Conservation (phyloP, 2,797 vertebrate genomes). For the Platyrinchus mystaceus region DNA sequence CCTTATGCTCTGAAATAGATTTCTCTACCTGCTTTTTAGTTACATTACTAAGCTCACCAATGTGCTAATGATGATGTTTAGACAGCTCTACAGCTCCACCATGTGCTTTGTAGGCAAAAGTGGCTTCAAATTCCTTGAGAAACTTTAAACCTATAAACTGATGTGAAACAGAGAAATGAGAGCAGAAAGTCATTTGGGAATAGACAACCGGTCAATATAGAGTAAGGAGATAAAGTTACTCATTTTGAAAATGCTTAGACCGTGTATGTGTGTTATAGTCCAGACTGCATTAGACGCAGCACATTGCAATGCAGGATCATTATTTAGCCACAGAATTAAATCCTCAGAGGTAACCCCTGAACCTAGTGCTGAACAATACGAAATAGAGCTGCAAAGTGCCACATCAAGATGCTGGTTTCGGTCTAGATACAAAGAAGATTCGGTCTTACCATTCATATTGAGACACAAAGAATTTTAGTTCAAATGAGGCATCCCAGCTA, state of each 20-base stretch:
- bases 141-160: neutral
- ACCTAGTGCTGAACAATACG: neutral
- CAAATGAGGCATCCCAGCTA: neutral
- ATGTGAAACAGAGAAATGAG: neutral
- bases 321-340: neutral
- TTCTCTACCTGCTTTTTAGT: neutral
- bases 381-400: neutral
- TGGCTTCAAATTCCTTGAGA: neutral
- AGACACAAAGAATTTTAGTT: neutral
- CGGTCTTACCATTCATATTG: neutral
- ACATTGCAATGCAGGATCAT: neutral
- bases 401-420: neutral
- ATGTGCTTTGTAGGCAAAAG: neutral
- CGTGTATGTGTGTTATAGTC: neutral
- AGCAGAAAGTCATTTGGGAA: neutral
- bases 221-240: neutral
- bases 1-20: constrained; percentile 1
- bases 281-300: neutral
- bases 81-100: constrained; percentile 39
- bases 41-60: neutral
- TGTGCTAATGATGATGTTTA: neutral
- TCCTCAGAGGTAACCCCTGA: neutral
- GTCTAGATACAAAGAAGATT: neutral
- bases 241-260: neutral
- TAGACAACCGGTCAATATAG: neutral